Percentiles rank a stretch among this genome's conserved stretches.
phyloP scores from a whole-genome alignment of 2,113 vertebrate genomes.

The Macquaria australasica region DNA sequence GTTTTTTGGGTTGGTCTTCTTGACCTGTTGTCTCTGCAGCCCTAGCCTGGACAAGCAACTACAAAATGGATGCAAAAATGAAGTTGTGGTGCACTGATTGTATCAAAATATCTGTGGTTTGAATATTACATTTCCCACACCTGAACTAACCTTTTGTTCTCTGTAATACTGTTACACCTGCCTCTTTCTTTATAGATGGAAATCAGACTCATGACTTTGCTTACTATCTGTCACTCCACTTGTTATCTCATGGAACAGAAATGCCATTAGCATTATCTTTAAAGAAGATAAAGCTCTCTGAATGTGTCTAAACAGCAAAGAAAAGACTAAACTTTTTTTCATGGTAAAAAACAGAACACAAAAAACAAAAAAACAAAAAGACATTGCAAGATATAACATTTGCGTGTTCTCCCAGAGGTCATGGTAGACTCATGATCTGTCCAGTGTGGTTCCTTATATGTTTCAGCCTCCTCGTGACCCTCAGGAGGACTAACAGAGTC shows the following conservation, averaged over 20 bases:
- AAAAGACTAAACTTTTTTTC: neutral
- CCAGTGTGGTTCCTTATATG: neutral
- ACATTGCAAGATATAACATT: neutral
- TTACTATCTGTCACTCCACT: slow-evolving; percentile 5
- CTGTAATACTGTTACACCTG: neutral
- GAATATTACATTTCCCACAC: neutral
- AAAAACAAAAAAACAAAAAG: neutral
- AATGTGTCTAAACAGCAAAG: neutral
- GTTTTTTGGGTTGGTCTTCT: neutral
- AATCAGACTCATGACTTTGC: slow-evolving; percentile 28
- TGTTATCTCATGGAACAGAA: slow-evolving; percentile 14
- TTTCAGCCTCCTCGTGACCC: neutral
- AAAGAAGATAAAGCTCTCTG: neutral
- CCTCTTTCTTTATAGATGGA: slow-evolving; percentile 5
- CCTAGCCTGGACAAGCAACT: neutral
- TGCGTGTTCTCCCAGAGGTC: neutral
- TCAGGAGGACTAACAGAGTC: neutral
- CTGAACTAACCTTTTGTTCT: slow-evolving; percentile 5
- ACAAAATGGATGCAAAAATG: neutral
- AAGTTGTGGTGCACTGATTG: neutral
- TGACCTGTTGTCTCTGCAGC: neutral
- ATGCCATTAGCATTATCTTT: slow-evolving; percentile 8
- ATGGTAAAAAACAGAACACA: neutral
- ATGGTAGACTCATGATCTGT: neutral
- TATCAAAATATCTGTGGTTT: slow-evolving; percentile 14